A percentile compares a stretch with the other conserved stretches of the same genome.
Evolutionary conservation across 2,888 invertebrate genomes (phyloP).

Genomic region (Chloromyia formosa): DNA sequence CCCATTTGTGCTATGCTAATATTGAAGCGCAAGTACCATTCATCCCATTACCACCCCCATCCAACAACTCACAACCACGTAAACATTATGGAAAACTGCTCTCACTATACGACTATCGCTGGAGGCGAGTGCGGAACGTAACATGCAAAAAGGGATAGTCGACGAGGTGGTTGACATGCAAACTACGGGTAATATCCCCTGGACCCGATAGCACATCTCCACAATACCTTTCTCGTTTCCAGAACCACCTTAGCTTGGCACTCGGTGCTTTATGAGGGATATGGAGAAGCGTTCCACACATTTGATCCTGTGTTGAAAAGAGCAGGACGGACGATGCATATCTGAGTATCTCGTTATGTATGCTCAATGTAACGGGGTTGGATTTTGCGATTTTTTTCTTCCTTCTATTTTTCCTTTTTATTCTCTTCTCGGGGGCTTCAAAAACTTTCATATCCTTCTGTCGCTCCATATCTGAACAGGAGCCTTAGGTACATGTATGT

Average conservation of each 20-base stretch:
- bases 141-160: conserved; percentile 35
- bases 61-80: conserved; percentile 38
- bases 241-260: conserved; percentile 31
- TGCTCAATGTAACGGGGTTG: conserved; percentile 49
- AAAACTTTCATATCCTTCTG: conserved; percentile 37
- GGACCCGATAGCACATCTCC: conserved; percentile 7
- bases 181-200: conserved; percentile 45
- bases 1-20: too few relatives aligned
- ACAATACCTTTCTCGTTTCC: conserved; percentile 6
- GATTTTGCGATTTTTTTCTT: conserved; percentile 45
- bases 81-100: conserved; percentile 46
- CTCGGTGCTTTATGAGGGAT: too few relatives aligned
- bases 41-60: conserved; percentile 31
- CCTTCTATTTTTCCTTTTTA: conserved; percentile 15
- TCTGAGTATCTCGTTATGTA: conserved; percentile 47
- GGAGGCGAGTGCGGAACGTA: conserved; percentile 29
- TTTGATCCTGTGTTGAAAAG: conserved; percentile 13
- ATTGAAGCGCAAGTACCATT: too few relatives aligned
- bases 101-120: not conserved
- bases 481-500: conserved; percentile 34
- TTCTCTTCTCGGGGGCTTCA: conserved; percentile 25
- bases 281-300: not conserved
- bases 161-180: conserved; percentile 48
- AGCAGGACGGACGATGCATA: conserved; percentile 21
- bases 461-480: conserved; percentile 36